Conservation (phyloP, 1,140 invertebrate species). For the Phortica variegata region DNA sequence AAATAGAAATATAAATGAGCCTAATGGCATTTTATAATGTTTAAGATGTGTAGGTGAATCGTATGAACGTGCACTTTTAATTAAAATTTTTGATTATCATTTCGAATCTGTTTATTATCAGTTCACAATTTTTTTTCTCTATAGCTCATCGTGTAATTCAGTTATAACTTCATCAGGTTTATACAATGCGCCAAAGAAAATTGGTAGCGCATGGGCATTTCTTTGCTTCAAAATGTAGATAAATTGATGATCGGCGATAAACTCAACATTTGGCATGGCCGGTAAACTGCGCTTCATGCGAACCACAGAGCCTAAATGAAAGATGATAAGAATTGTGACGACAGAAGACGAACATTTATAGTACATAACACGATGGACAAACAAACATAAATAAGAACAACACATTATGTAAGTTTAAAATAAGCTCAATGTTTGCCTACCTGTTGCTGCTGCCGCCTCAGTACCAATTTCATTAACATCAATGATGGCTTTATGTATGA, state of each 20-base stretch:
- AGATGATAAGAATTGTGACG: conserved; percentile 5
- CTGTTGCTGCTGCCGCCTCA: conserved; percentile 60
- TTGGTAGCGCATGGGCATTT: conserved; percentile 8
- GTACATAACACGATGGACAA: conserved; percentile 14
- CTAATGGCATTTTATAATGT: conserved; percentile 1
- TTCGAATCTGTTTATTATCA: too few species aligned
- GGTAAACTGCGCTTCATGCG: conserved; percentile 34
- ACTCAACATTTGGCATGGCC: conserved; percentile 24
- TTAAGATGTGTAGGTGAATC: too few species aligned
- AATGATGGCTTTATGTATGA: conserved; percentile 62
- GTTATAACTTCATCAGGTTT: conserved; percentile 14
- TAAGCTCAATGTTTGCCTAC: conserved; percentile 26
- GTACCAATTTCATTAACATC: conserved; percentile 64
- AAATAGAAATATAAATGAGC: conserved; percentile 12
- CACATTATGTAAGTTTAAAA: too few species aligned
- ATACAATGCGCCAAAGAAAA: conserved; percentile 36
- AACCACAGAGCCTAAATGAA: conserved; percentile 28
- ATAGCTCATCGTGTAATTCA: conserved; percentile 2
- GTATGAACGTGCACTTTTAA: too few species aligned
- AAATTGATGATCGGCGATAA: conserved; percentile 48
- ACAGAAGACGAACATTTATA: conserved; percentile 5
- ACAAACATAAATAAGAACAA: conserved; percentile 1
- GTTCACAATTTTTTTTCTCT: too few species aligned
- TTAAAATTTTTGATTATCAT: too few species aligned
- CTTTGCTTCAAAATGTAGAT: conserved; percentile 34